phyloP scores from a whole-genome alignment of 2,797 vertebrate genomes.

The Hoplostethus atlanticus region DNA sequence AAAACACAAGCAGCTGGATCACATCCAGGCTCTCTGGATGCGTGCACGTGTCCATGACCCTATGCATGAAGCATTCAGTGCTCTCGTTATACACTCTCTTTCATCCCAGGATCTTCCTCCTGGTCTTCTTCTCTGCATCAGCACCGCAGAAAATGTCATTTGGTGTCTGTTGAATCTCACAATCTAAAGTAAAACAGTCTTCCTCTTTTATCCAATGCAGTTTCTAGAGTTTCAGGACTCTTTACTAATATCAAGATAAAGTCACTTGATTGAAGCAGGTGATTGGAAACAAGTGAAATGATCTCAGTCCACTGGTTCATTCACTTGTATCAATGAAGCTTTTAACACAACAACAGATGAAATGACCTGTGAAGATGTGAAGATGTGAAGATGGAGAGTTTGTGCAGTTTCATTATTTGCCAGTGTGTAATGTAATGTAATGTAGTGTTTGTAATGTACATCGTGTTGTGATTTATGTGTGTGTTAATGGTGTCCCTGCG shows the following conservation, averaged over 20 bases:
- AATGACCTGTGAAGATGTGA: too few species aligned
- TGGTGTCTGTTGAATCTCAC: slow-evolving; percentile 3
- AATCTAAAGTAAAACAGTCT: neutral
- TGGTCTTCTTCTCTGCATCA: slow-evolving; percentile 10
- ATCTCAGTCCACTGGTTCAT: too few species aligned
- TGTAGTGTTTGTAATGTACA: too few species aligned
- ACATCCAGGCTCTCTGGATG: slow-evolving; percentile 8
- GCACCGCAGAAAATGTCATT: neutral
- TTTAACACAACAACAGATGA: too few species aligned
- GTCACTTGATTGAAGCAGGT: too few species aligned
- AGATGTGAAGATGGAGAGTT: too few species aligned
- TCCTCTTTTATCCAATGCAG: neutral
- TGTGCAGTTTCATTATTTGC: too few species aligned
- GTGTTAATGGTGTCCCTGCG: neutral
- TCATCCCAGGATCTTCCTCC: slow-evolving; percentile 23
- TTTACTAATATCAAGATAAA: too few species aligned
- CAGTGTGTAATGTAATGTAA: too few species aligned
- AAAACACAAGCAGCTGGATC: slow-evolving; percentile 8
- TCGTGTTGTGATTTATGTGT: too few species aligned
- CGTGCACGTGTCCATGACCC: slow-evolving; percentile 20
- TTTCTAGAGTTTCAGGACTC: neutral
- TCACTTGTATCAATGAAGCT: too few species aligned
- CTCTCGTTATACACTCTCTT: slow-evolving; percentile 39
- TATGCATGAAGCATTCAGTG: slow-evolving; percentile 41
- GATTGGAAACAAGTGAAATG: too few species aligned